phyloP scores from a whole-genome alignment of 2,888 invertebrate genomes.

The Orchesella flavescens region DNA sequence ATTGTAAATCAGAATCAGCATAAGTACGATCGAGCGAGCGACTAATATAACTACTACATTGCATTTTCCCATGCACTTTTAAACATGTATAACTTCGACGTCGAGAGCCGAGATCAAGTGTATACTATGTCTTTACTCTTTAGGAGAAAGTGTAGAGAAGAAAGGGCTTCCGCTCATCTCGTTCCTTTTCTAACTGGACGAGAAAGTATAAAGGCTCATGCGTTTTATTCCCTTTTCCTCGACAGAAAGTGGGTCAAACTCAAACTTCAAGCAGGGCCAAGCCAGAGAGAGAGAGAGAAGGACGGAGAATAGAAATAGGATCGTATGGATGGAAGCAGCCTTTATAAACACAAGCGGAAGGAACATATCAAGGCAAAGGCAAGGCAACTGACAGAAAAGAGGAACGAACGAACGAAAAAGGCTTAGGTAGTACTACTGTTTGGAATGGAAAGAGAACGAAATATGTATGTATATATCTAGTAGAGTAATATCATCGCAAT shows the following conservation, averaged over 20 bases:
- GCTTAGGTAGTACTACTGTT: no score
- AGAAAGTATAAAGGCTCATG: conserved; percentile 55
- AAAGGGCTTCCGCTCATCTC: conserved; percentile 6
- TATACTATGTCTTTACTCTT: no score
- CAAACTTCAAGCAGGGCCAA: conserved; percentile 57
- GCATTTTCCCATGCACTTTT: not conserved
- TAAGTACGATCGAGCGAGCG: no score
- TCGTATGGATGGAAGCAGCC: not conserved
- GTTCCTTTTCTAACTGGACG: conserved; percentile 15
- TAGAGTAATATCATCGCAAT: no score
- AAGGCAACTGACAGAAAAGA: not conserved
- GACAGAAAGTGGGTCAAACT: conserved; percentile 64
- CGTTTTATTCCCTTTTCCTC: conserved; percentile 60
- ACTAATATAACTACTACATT: not conserved
- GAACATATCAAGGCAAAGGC: not conserved
- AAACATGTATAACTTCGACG: not conserved
- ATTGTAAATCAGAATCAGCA: not conserved
- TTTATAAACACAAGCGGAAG: conserved; percentile 6
- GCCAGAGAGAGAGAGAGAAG: conserved; percentile 13
- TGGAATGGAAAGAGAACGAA: no score
- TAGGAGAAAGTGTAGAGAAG: conserved; percentile 5
- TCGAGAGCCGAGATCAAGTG: not conserved
- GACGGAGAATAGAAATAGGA: no score
- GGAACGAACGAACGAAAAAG: not conserved
- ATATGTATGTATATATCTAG: no score